Percentiles rank a stretch among this genome's conserved stretches.
These are phyloP conservation scores for Heliconius hermathena DNA, from an alignment of 1,140 invertebrate genomes.

Conservation along the genomic window DNA sequence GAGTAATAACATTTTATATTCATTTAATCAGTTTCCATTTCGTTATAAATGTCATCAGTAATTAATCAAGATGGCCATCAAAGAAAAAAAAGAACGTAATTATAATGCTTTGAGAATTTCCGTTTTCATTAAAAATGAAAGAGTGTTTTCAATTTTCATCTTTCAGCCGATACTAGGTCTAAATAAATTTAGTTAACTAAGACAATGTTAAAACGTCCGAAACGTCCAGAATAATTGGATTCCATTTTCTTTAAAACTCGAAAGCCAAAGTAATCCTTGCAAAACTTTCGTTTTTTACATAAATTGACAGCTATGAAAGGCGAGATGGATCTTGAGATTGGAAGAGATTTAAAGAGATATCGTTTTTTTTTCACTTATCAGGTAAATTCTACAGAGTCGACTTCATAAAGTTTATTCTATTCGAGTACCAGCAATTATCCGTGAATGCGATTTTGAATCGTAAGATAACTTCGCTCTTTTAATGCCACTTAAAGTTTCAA, in stretches of 20 bases:
- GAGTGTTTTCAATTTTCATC: slow-evolving; percentile 33
- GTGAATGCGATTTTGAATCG: slow-evolving; percentile 31
- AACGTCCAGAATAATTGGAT: slow-evolving; percentile 52
- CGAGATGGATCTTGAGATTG: slow-evolving; percentile 54
- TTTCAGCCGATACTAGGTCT: slow-evolving; percentile 24
- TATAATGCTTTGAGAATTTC: not conserved
- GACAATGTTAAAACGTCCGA: slow-evolving; percentile 42
- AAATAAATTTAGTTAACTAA: slow-evolving; percentile 44
- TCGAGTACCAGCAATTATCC: slow-evolving; percentile 44
- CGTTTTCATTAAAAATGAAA: slow-evolving; percentile 29
- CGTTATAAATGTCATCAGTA: not conserved
- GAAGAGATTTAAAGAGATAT: slow-evolving; percentile 56
- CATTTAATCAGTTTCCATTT: not conserved
- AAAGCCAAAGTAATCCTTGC: slow-evolving; percentile 51
- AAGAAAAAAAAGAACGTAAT: not conserved
- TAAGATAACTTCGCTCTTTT: slow-evolving; percentile 36
- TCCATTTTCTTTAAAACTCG: slow-evolving; percentile 46
- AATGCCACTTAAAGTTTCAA: slow-evolving; percentile 40
- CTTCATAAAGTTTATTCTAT: slow-evolving; percentile 43
- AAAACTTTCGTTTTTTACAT: slow-evolving; percentile 55
- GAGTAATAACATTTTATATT: not conserved
- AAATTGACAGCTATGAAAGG: slow-evolving; percentile 63
- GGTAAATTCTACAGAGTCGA: slow-evolving; percentile 44
- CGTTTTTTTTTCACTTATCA: slow-evolving; percentile 50
- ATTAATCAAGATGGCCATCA: not conserved